Conservation (phyloP, 2,888 invertebrate genomes). For the Diploptera punctata region DNA sequence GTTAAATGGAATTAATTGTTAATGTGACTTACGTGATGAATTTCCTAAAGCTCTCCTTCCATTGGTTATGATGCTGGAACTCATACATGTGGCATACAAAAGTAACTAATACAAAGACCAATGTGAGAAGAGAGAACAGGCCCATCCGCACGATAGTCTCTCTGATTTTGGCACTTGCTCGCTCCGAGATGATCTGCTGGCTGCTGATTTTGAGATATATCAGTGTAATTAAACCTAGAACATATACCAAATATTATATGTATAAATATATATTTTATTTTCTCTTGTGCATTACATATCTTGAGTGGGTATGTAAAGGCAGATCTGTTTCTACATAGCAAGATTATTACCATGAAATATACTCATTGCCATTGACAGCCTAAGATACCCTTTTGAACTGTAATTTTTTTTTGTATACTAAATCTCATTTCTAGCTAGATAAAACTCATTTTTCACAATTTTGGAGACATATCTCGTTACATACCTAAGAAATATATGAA, state of each 20-base stretch:
- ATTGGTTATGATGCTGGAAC: conserved; percentile 73
- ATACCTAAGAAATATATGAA: no score
- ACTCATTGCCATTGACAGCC: no score
- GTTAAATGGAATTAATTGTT: no score
- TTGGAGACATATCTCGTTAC: no score
- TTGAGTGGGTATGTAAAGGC: no score
- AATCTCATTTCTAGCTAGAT: no score
- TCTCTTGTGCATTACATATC: no score
- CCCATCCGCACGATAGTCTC: conserved; percentile 87
- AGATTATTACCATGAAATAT: no score
- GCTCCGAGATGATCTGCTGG: conserved; percentile 82
- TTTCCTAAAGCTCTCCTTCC: conserved; percentile 77
- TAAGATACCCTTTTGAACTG: no score
- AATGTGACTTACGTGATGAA: conserved; percentile 87
- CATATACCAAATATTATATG: conserved; percentile 40
- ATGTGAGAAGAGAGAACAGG: conserved; percentile 76
- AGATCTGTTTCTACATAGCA: no score
- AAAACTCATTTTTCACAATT: no score
- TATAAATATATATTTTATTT: background rate
- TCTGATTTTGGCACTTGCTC: conserved; percentile 84
- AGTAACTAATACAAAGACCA: conserved; percentile 79
- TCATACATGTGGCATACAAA: conserved; percentile 85
- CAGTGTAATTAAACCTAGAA: conserved; percentile 76
- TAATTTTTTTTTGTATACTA: no score
- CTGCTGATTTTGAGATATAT: conserved; percentile 82